Base-by-base conservation (phyloP, 2,113 vertebrate genomes). In the Fukomys damarensis region DNA sequence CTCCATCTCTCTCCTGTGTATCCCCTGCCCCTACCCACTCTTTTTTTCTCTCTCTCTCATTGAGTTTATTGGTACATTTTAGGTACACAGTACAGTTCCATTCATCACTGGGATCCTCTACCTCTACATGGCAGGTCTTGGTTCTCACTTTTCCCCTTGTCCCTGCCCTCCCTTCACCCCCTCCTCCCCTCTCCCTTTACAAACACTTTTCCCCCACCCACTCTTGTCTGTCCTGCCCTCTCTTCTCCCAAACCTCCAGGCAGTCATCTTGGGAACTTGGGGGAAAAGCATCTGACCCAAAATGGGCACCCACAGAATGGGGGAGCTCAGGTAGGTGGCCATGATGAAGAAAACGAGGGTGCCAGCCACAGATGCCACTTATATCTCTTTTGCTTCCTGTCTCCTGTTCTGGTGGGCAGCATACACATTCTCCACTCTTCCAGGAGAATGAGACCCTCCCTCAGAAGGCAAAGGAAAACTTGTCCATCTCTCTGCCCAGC, bases 151-250 rank as follows among this genome's bases (percentile, higher is more conserved):
- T n/a, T n/a, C n/a, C n/a, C n/a, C n/a, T n/a, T n/a, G n/a, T n/a
- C n/a, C n/a, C n/a, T n/a, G n/a, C n/a, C n/a, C n/a, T n/a, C n/a
- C n/a, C n/a, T n/a, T n/a, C n/a, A n/a, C n/a, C n/a, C n/a, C n/a
- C n/a, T n/a, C n/a, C n/a, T n/a, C n/a, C n/a, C n/a, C n/a, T n/a
- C n/a, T n/a, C n/a, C n/a, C n/a, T n/a, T n/a, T n/a, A n/a, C n/a
- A n/a, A n/a, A n/a, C n/a, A n/a, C n/a, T n/a, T n/a, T n/a, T n/a
- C n/a, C n/a, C 46, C 52, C n/a, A 38, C 52, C 76, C 24, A 68
- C 86, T 90, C 70, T 59, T 70, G 54, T 88, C 89, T 91, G 63
- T 74, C 74, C 95, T 83, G 30, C 68, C 94, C 82, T 70, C 76
- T 35, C 89, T 35, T 79, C 76, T 86, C 61, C 38, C 46, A 95